Evolutionary conservation across 2,888 invertebrate species (phyloP).

Genomic region (Platynereis dumerilii): DNA sequence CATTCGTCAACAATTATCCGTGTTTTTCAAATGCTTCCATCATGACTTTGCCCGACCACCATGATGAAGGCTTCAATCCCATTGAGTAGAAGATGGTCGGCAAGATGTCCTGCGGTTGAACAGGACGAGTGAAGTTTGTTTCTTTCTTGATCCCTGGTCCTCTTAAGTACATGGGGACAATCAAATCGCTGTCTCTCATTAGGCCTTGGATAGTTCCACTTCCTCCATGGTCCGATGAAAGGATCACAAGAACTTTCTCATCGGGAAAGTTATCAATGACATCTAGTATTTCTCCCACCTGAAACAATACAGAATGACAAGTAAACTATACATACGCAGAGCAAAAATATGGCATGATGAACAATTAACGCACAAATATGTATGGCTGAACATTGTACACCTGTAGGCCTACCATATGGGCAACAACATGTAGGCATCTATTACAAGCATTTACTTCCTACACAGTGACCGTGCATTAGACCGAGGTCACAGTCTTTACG

Average conservation of each 20-base stretch:
- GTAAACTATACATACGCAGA: too few species aligned
- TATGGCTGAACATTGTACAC: too few species aligned
- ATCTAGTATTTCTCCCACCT: constrained; percentile 17
- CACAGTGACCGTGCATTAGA: too few species aligned
- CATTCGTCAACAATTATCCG: too few species aligned
- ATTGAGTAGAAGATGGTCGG: constrained; percentile 19
- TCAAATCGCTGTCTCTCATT: not conserved
- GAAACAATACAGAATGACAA: too few species aligned
- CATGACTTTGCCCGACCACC: constrained; percentile 25
- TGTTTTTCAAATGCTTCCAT: too few species aligned
- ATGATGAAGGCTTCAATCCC: constrained; percentile 14
- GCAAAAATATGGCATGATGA: too few species aligned
- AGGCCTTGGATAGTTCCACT: constrained; percentile 1
- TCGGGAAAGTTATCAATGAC: constrained; percentile 3
- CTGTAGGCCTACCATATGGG: too few species aligned
- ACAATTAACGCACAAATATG: too few species aligned
- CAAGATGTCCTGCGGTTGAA: constrained; percentile 13
- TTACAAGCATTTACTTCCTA: too few species aligned
- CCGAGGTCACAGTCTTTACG: too few species aligned
- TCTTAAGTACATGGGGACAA: constrained; percentile 11
- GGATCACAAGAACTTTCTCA: constrained; percentile 1
- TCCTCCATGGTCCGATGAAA: constrained; percentile 21
- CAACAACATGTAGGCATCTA: too few species aligned
- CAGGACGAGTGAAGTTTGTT: not conserved
- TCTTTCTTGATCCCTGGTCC: constrained; percentile 12